A percentile compares a stretch with the other conserved stretches of the same genome.
These are phyloP conservation scores for Bradypodion pumilum DNA, from an alignment of 2,797 vertebrate species.

Conservation along the genomic window DNA sequence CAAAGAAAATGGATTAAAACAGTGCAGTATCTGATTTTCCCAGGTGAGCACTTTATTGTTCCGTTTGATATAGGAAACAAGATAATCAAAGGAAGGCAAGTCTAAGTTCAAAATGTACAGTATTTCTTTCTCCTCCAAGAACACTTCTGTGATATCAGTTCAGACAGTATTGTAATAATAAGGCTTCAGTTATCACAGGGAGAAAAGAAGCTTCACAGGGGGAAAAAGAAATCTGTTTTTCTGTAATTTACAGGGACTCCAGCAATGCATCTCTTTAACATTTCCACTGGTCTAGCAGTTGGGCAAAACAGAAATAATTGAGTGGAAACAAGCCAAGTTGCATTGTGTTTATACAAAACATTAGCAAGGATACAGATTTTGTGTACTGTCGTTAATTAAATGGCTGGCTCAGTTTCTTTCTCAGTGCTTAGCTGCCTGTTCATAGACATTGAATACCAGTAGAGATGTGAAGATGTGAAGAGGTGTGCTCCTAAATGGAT, in stretches of 20 bases:
- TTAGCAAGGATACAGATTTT: neutral
- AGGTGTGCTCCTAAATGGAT: neutral
- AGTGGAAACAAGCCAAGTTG: neutral
- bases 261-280: neutral
- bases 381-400: neutral
- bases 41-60: constrained; percentile 67
- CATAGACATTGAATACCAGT: neutral
- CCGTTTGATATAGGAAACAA: constrained; percentile 71
- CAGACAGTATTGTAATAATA: constrained; percentile 58
- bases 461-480: neutral
- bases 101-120: constrained; percentile 51
- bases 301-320: neutral
- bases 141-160: constrained; percentile 69
- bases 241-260: constrained; percentile 27
- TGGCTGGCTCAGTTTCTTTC: neutral
- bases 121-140: constrained; percentile 57
- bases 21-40: constrained; percentile 68
- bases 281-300: neutral
- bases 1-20: constrained; percentile 74
- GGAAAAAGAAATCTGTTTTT: neutral
- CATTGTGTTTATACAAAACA: neutral
- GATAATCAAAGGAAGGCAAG: constrained; percentile 75
- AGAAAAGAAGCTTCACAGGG: neutral
- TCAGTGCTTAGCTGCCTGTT: neutral
- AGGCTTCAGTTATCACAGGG: constrained; percentile 23